Evolutionary conservation across 2,888 invertebrate species (phyloP), one percentile per base, ranked within the genome.

Genomic region (Cantharis rustica): DNA sequence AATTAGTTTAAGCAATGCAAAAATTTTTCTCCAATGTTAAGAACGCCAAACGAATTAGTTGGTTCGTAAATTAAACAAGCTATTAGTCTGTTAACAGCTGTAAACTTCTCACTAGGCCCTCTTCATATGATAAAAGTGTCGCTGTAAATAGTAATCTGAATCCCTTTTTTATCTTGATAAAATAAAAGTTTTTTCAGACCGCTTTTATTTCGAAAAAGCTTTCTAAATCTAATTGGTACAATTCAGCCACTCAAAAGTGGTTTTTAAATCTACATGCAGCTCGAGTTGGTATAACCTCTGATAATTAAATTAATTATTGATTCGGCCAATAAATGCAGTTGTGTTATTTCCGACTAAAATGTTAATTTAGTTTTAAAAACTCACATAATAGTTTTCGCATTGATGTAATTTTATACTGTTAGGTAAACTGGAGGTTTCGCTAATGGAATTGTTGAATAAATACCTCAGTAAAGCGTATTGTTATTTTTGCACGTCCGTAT

Each of bases 31-130:
- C n/a, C n/a, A 47, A n/a, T n/a, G 47, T 47, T 47, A 68, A 66
- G 20, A 20, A n/a, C 15, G 17, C 61, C 17, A 73, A 69, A 73
- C 69, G 62, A 62, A 69, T 73, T 73, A 73, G 69, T 16, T 20
- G 27, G 69, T 61, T 68, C 73, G 68, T 26, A 73, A 73, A 73
- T 69, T 68, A 69, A 73, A 73, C 62, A 62, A 69, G 27, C 68
- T 68, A 73, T 73, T 73, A 68, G 27, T 69, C 26, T 16, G 61
- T 62, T 69, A 73, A 66, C 72, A 72, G 68, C 73, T 73, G 73
- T 69, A 73, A 73, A 31, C 61, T 73, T 73, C 69, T 73, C 73
- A 73, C 68, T 61, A 26, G n/a, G 10, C 62, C 62, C 73, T 68
- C 68, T 73, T 73, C 23, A 26, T 61, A 62, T 26, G 66, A 68